Evolutionary conservation across 2,888 invertebrate genomes (phyloP), one percentile per base, ranked within the genome.

Genomic region (Hyposoter dolosus): DNA sequence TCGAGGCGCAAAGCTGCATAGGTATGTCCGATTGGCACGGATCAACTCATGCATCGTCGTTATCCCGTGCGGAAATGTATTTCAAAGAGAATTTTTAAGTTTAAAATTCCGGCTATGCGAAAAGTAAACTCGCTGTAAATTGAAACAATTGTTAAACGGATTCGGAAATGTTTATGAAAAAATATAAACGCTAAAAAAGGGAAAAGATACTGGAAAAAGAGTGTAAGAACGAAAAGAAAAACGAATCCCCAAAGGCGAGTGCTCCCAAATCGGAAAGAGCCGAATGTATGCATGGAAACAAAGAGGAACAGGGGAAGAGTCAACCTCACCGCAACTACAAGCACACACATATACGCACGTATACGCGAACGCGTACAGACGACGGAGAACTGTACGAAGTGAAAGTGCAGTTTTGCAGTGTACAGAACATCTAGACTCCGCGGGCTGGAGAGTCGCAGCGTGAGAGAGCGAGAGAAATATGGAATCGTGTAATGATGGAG

Each of bases 341-440:
- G 66, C 68, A 40, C 84, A 69, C 78, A 35, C 43, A 47, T 15
- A 1, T 5, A 28, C 65, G 28, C 35, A 47, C 23, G 19, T 60
- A 32, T 60, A 19, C 82, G 88, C 87, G 88, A 86, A 88, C 87
- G 60, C 32, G 85, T 86, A 87, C 53, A 40, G 28, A 45, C 63
- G 74, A 71, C 43, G 28, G 28, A 74, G 72, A 78, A 78, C 60
- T 71, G 88, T 85, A 72, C 91, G 82, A 93, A 93, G 93, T 93
- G 93, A 93, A 93, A 93, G 93, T 93, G 92, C 93, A 92, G 89
- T 88, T 90, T 88, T 89, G 89, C 91, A 89, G 88, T 88, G 69
- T 85, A 79, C 88, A 77, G 90, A 82, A 89, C 60, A 56, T 79
- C 60, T 88, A 88, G 66, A 75, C 82, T 63, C 76, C 32, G 60